Conservation (phyloP, 2,888 invertebrate species). For the Coelogynopora nodosa region DNA sequence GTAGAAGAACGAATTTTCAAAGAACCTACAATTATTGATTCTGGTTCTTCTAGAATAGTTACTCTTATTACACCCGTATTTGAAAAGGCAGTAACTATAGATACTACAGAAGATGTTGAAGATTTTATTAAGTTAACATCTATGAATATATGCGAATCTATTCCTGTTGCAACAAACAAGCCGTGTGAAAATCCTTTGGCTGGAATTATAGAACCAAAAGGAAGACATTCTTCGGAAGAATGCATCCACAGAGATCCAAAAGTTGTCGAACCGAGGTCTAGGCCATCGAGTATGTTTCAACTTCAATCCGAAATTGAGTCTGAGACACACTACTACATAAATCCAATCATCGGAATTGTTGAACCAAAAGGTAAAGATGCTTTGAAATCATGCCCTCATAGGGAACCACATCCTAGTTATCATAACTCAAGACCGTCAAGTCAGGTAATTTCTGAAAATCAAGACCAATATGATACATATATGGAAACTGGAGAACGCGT, state of each 20-base stretch:
- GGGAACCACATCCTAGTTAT: neutral
- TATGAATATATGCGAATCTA: neutral
- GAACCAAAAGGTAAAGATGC: neutral
- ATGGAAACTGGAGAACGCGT: neutral
- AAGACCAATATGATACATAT: too few species aligned
- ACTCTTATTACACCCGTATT: neutral
- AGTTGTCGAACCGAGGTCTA: neutral
- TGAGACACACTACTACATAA: neutral
- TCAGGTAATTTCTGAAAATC: neutral
- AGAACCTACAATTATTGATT: neutral
- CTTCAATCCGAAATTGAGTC: neutral
- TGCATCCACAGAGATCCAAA: slow-evolving; percentile 6
- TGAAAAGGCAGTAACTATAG: neutral
- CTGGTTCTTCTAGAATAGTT: neutral
- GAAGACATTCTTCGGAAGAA: neutral
- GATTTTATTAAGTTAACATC: neutral
- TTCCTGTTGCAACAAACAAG: neutral
- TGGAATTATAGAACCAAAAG: neutral
- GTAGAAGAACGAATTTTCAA: neutral
- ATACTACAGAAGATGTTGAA: neutral
- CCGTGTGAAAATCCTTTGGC: neutral
- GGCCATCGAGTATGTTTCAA: neutral
- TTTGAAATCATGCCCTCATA: neutral
- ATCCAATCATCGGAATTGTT: neutral
- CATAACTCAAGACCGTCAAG: neutral